Conservation (phyloP, 2,888 invertebrate species). For the Allacma fusca region DNA sequence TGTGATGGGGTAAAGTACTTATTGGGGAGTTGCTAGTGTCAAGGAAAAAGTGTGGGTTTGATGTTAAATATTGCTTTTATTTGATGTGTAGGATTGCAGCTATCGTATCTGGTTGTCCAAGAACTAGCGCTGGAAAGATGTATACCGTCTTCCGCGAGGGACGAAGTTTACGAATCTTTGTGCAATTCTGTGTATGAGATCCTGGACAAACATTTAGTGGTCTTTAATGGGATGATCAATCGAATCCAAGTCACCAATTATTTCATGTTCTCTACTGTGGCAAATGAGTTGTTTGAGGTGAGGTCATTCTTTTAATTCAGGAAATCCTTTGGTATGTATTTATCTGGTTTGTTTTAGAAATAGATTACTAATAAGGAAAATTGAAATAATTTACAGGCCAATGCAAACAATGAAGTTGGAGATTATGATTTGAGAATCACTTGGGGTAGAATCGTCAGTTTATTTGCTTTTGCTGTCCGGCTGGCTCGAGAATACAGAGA, state of each 20-base stretch:
- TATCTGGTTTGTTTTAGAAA: too few species aligned
- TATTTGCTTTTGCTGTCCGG: constrained; percentile 66
- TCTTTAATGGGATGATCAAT: constrained; percentile 67
- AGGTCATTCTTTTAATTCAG: constrained; percentile 2
- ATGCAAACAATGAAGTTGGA: constrained; percentile 42
- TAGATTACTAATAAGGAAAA: too few species aligned
- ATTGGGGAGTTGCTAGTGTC: too few species aligned
- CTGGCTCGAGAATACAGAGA: constrained; percentile 63
- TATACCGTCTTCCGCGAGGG: constrained; percentile 52
- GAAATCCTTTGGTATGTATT: neutral
- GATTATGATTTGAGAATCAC: constrained; percentile 61
- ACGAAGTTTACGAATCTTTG: constrained; percentile 66
- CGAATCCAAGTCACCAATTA: constrained; percentile 65
- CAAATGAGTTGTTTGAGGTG: constrained; percentile 66
- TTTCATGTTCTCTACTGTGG: constrained; percentile 63
- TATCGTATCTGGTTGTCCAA: constrained; percentile 55
- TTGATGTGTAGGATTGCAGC: constrained; percentile 46
- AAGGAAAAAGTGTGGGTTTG: too few species aligned
- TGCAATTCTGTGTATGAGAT: constrained; percentile 66
- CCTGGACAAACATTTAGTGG: constrained; percentile 66
- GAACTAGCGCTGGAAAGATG: constrained; percentile 52
- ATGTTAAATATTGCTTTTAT: constrained; percentile 7
- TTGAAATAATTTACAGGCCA: constrained; percentile 52
- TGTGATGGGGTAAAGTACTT: too few species aligned
- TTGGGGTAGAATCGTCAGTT: constrained; percentile 66